These are phyloP conservation scores for Caenorhabditis angaria DNA, from an alignment of 2,888 invertebrate genomes.

Conservation along the genomic window DNA sequence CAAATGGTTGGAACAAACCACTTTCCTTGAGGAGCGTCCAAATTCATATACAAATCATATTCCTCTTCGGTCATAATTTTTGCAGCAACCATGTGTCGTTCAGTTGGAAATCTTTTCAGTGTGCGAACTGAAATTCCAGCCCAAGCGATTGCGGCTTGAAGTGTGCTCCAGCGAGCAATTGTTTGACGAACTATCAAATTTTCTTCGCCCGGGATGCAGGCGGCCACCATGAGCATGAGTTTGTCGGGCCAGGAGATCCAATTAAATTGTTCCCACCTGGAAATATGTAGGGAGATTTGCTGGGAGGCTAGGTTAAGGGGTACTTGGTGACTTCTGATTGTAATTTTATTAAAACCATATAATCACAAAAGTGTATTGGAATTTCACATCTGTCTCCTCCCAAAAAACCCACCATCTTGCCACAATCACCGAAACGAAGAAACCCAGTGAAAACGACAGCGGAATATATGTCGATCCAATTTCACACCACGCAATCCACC, in stretches of 20 bases:
- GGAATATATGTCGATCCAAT: conserved; percentile 71
- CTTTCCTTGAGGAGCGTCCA: conserved; percentile 75
- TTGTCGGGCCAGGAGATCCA: conserved; percentile 72
- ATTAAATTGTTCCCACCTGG: conserved; percentile 70
- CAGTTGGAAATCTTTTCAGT: conserved; percentile 75
- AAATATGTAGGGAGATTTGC: neutral
- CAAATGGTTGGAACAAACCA: conserved; percentile 76
- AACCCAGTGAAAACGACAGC: conserved; percentile 71
- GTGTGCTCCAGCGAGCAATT: conserved; percentile 69
- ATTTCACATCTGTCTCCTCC: too few species aligned
- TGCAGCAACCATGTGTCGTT: conserved; percentile 74
- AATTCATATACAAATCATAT: conserved; percentile 73
- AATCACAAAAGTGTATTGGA: too few species aligned
- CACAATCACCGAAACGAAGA: conserved; percentile 72
- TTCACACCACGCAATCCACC: conserved; percentile 71
- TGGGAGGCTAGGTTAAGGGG: too few species aligned
- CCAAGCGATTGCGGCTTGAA: conserved; percentile 72
- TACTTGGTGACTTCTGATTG: too few species aligned
- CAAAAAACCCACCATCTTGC: conserved; percentile 52
- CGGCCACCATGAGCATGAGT: conserved; percentile 71
- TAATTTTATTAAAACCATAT: neutral
- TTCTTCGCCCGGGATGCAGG: conserved; percentile 65
- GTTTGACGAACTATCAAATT: conserved; percentile 63
- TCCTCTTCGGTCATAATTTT: conserved; percentile 75
- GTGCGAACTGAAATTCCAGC: conserved; percentile 70